A percentile compares a stretch with the other conserved stretches of the same genome.
Evolutionary conservation across 2,113 vertebrate species (phyloP).

Genomic region (Cavia aperea): DNA sequence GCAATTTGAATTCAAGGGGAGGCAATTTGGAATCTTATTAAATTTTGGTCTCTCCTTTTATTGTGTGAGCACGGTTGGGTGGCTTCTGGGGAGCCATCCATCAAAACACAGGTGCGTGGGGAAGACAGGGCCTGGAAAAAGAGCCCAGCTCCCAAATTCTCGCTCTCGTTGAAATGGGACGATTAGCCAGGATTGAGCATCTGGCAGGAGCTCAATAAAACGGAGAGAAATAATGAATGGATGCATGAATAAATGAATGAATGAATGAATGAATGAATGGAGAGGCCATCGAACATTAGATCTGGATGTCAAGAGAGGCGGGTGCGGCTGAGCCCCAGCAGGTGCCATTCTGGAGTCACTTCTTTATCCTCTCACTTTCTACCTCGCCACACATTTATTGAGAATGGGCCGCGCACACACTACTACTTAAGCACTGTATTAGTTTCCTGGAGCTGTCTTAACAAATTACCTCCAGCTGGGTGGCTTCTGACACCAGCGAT

Average conservation of each 20-base stretch:
- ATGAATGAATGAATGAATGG: background rate
- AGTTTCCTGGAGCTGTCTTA: background rate
- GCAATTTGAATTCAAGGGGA: slow-evolving; percentile 67
- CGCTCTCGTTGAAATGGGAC: background rate
- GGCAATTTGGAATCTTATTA: slow-evolving; percentile 73
- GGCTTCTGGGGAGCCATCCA: slow-evolving; percentile 60
- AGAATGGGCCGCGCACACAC: background rate
- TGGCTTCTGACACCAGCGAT: background rate
- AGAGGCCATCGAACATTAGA: background rate
- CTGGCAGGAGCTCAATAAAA: background rate
- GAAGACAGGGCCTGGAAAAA: background rate
- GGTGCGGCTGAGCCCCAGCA: background rate
- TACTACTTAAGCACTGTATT: background rate
- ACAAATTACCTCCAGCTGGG: background rate
- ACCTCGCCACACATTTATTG: background rate
- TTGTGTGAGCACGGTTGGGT: slow-evolving; percentile 46
- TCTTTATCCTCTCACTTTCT: background rate
- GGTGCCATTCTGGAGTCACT: background rate
- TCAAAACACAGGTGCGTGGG: slow-evolving; percentile 55
- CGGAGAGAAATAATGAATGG: background rate
- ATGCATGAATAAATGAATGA: background rate
- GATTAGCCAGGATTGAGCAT: background rate
- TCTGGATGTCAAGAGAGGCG: background rate
- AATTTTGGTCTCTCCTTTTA: slow-evolving; percentile 62
- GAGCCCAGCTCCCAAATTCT: background rate